Base-by-base conservation (phyloP, 1,140 invertebrate species). In the Drosophila azteca region DNA sequence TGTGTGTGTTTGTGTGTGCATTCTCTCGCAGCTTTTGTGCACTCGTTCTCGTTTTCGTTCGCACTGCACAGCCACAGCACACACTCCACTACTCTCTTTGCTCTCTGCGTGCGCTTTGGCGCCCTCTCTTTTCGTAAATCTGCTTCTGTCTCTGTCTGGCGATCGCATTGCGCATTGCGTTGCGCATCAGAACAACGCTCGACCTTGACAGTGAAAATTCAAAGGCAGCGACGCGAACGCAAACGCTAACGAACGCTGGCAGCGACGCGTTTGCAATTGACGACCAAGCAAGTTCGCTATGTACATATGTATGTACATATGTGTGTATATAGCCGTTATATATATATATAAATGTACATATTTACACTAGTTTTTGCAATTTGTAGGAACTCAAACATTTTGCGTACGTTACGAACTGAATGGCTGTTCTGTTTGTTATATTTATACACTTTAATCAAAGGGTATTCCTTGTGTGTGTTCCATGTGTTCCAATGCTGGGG, bases 171-270 rank as follows among this genome's bases (percentile, higher is more conserved):
- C 75, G 60, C 79, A 74, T 74, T 88, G 83, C 83, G 83, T 88
- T 83, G 83, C 88, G 83, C 88, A 79, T 91, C 82, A 84, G 82
- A 90, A 91, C 90, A 85, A 91, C 54, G 77, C 60, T 91, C 90
- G 90, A 91, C 90, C 90, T 91, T 91, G 90, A 85, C 90, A 91
- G 83, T 91, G 90, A 91, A 75, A 91, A 90, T 83, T 89, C 84
- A 88, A 70, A 79, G 70, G 51, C 62, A 45, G 48, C 52, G 54
- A 69, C 61, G 67, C 49, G 31, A 31, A 31, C 31, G 31, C 31
- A 0, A 3, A 31, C 31, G 31, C 31, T 0, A 3, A 8, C 31
- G n/a, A 35, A 41, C 70, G 49, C 43, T 9, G 43, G 64, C 62
- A 55, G 70, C 69, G 63, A 67, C 67, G 81, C 73, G 87, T 70